These are phyloP conservation scores for Brenthis hecate DNA, from an alignment of 2,888 invertebrate genomes.

Conservation along the genomic window DNA sequence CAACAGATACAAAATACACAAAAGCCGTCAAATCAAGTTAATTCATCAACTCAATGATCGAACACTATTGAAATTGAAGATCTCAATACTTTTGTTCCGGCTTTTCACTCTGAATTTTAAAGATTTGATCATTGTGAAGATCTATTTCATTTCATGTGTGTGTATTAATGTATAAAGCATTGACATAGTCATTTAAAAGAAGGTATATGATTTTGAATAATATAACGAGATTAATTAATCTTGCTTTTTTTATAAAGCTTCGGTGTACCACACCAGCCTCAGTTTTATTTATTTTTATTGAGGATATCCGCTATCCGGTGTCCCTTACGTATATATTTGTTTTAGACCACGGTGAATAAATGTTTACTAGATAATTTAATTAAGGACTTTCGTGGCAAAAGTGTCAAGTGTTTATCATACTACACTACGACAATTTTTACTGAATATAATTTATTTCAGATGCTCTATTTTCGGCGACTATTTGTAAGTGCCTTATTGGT, in stretches of 20 bases:
- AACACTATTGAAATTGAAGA: conserved; percentile 26
- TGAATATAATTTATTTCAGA: conserved; percentile 58
- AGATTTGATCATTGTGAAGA: conserved; percentile 11
- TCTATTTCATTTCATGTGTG: conserved; percentile 6
- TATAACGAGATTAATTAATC: conserved; percentile 9
- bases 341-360: conserved; percentile 20
- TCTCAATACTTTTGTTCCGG: conserved; percentile 28
- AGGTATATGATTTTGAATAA: conserved; percentile 16
- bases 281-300: conserved; percentile 52
- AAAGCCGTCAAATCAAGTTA: conserved; percentile 28
- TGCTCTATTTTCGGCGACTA: conserved; percentile 60
- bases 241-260: conserved; percentile 20
- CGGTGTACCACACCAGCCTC: conserved; percentile 18
- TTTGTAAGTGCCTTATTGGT: conserved; percentile 60
- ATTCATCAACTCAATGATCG: conserved; percentile 22
- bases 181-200: conserved; percentile 16
- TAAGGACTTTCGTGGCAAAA: conserved; percentile 43
- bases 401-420: conserved; percentile 2
- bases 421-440: not conserved
- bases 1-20: conserved; percentile 36
- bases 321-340: conserved; percentile 27
- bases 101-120: conserved; percentile 19
- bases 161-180: conserved; percentile 16
- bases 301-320: conserved; percentile 75
- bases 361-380: conserved; percentile 55